phyloP scores from a whole-genome alignment of 2,888 invertebrate genomes.

The Drosophila subsilvestris region DNA sequence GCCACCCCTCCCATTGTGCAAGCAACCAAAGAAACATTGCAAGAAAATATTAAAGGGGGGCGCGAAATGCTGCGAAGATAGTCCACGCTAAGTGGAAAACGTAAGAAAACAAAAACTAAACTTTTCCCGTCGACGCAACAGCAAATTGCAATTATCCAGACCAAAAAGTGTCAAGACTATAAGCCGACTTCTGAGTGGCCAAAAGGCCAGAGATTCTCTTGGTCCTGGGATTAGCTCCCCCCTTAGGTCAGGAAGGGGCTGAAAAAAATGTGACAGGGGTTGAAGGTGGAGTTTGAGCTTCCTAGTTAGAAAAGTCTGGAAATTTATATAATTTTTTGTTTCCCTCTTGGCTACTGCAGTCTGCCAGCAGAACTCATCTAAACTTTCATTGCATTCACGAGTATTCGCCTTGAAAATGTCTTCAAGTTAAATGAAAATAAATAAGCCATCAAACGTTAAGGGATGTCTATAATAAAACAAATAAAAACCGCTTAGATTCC shows the following conservation, averaged over 20 bases:
- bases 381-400: too few relatives aligned
- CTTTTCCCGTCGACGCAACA: background rate
- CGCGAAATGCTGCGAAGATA: constrained; percentile 14
- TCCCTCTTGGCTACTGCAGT: too few relatives aligned
- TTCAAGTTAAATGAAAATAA: too few relatives aligned
- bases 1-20: too few relatives aligned
- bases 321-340: too few relatives aligned
- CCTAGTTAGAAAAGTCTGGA: background rate
- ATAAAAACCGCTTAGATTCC: too few relatives aligned
- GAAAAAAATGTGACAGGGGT: background rate
- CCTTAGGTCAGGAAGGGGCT: too few relatives aligned
- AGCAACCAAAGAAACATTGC: constrained; percentile 22
- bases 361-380: too few relatives aligned
- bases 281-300: too few relatives aligned
- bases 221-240: background rate
- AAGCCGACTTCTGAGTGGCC: constrained; percentile 61
- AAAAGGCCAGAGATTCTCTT: constrained; percentile 11
- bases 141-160: constrained; percentile 21
- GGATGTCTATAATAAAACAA: too few relatives aligned
- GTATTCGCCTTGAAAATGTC: too few relatives aligned
- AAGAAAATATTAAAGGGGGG: background rate
- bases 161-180: constrained; percentile 24
- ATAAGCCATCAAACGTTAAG: too few relatives aligned
- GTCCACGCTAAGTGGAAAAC: constrained; percentile 19
- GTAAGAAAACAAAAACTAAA: constrained; percentile 1